Evolutionary conservation across 92 coral and sea anemone genomes (phyloP).

Genomic region (Zoanthus gigantus): DNA sequence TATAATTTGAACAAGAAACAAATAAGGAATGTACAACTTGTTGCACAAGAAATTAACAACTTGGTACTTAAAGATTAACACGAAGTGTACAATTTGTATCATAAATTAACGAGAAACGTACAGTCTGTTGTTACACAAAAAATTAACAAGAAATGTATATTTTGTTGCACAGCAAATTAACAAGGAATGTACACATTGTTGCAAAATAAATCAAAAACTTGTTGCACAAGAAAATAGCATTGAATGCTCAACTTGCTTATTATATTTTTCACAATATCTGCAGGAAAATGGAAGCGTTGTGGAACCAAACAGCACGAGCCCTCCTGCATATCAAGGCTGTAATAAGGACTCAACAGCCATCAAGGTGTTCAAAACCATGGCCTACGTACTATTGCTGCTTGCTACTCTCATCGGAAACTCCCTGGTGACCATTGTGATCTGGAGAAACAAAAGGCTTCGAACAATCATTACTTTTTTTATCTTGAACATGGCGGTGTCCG

Average conservation of each 20-base stretch:
- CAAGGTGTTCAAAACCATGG: slow-evolving; percentile 24
- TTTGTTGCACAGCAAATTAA: too few relatives aligned
- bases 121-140: too few relatives aligned
- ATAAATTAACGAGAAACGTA: too few relatives aligned
- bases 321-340: neutral
- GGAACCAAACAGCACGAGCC: neutral
- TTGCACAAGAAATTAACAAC: too few relatives aligned
- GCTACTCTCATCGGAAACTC: slow-evolving; percentile 16
- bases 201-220: too few relatives aligned
- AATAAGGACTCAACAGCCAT: neutral
- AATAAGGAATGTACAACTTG: too few relatives aligned
- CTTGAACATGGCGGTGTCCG: slow-evolving; percentile 39
- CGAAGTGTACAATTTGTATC: too few relatives aligned
- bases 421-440: slow-evolving; percentile 9
- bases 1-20: too few relatives aligned
- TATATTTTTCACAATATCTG: neutral
- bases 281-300: neutral
- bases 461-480: slow-evolving; percentile 23
- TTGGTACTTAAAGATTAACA: too few relatives aligned
- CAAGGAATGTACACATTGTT: too few relatives aligned
- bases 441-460: slow-evolving; percentile 36
- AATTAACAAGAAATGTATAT: too few relatives aligned
- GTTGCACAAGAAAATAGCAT: neutral
- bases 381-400: neutral
- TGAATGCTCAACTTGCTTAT: neutral